Conservation (phyloP, 2,888 invertebrate genomes). For the Hyposoter dolosus region DNA sequence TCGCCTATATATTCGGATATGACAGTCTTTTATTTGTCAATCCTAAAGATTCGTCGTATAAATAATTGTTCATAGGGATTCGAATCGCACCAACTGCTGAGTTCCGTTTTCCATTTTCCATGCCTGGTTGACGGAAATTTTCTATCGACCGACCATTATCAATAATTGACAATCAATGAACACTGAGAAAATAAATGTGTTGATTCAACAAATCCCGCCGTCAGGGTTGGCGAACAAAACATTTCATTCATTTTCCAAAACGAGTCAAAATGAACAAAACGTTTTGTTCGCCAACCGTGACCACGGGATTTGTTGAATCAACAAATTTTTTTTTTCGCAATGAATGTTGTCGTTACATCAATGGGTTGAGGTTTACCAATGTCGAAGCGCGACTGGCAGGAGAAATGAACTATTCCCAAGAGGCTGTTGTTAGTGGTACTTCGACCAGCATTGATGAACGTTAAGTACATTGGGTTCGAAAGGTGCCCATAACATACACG, state of each 20-base stretch:
- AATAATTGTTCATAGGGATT: background rate
- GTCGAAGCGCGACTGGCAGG: constrained; percentile 36
- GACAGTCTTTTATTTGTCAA: background rate
- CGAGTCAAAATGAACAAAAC: too few species aligned
- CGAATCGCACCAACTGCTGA: background rate
- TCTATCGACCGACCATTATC: background rate
- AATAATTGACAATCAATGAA: background rate
- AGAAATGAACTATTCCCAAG: constrained; percentile 40
- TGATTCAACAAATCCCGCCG: too few species aligned
- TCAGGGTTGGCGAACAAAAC: too few species aligned
- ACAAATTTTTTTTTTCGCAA: too few species aligned
- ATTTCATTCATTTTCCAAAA: too few species aligned
- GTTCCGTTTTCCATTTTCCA: background rate
- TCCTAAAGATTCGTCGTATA: background rate
- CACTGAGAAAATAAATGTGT: too few species aligned
- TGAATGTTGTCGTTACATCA: background rate
- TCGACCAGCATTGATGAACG: constrained; percentile 55
- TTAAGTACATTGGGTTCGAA: constrained; percentile 52
- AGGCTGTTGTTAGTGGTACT: constrained; percentile 30
- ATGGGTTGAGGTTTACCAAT: constrained; percentile 46
- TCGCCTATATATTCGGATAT: background rate
- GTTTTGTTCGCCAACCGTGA: too few species aligned
- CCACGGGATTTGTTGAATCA: too few species aligned
- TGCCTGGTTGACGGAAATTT: background rate
- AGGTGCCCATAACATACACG: constrained; percentile 32